Evolutionary conservation across 2,797 vertebrate species (phyloP), one percentile per base, ranked within the genome.

Genomic region (Chromis chromis): DNA sequence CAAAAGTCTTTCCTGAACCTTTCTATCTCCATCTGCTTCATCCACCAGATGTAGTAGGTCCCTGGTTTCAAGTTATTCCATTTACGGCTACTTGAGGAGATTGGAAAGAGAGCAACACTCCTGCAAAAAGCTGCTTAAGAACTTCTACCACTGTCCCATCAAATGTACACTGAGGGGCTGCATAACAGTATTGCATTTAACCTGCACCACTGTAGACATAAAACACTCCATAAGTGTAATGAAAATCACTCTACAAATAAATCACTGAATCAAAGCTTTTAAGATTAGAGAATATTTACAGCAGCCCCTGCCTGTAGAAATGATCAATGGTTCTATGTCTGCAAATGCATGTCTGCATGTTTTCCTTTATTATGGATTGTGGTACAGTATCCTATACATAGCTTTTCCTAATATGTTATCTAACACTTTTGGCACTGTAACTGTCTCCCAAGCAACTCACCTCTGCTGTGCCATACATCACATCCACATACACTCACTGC

Each of bases 391-490:
- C 13, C 44, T 21, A 33, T 58, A n/a, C 4, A 24, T 13, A 52
- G 52, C 33, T 40, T 13, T 59, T 33, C 9, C 9, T 11, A 33
- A 33, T 57, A 46, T 21, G 27, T 57, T 65, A 24, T 36, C 39
- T 33, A 60, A 44, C 53, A 74, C 50, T 46, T n/a, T 49, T 17
- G 13, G 31, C 27, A 60, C 28, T 55, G 2, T 40, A 48, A 28
- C 36, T 68, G 54, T 78, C 66, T 71, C 58, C 36, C 21, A 24
- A 31, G 28, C 22, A 33, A 25, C n/a, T 52, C 62, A 33, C 33
- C 56, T 48, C 33, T 4, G 10, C 42, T 42, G 58, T 39, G 40
- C 22, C 25, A 13, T 12, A n/a, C 27, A 50, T 10, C 6, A 28
- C n/a, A 21, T 65, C n/a, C 53, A 9, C 25, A 56, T 24, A 24